Evolutionary conservation across 2,888 invertebrate genomes (phyloP).

Genomic region (Microctonus hyperodae): DNA sequence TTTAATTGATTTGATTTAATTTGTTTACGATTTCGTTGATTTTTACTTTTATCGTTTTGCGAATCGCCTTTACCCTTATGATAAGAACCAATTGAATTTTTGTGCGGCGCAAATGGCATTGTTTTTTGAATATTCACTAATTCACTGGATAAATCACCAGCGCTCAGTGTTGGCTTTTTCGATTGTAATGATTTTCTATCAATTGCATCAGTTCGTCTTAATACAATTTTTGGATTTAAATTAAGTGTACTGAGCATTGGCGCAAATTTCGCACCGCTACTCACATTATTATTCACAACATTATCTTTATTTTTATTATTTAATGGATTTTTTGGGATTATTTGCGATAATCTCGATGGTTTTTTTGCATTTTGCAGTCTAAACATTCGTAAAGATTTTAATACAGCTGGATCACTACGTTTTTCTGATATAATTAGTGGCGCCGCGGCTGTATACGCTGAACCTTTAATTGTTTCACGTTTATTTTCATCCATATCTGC

Average conservation of each 20-base stretch:
- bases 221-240: slow-evolving; percentile 62
- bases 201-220: slow-evolving; percentile 58
- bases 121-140: slow-evolving; percentile 56
- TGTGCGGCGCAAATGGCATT: slow-evolving; percentile 53
- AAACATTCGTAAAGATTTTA: slow-evolving; percentile 66
- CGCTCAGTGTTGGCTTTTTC: slow-evolving; percentile 53
- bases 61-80: slow-evolving; percentile 48
- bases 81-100: slow-evolving; percentile 48
- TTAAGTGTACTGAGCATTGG: slow-evolving; percentile 62
- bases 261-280: slow-evolving; percentile 51
- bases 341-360: slow-evolving; percentile 39
- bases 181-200: slow-evolving; percentile 49
- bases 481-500: slow-evolving; percentile 61
- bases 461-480: slow-evolving; percentile 58
- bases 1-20: slow-evolving; percentile 44
- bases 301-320: slow-evolving; percentile 42
- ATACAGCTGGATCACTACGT: slow-evolving; percentile 65
- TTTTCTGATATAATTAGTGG: slow-evolving; percentile 59
- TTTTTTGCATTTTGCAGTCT: slow-evolving; percentile 60
- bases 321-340: slow-evolving; percentile 14
- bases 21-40: slow-evolving; percentile 37
- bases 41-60: slow-evolving; percentile 26
- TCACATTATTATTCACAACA: slow-evolving; percentile 34
- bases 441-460: slow-evolving; percentile 56
- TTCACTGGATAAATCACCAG: slow-evolving; percentile 55